These are phyloP conservation scores for Acrocephalus kingi DNA, from an alignment of 2,113 vertebrate genomes.

Conservation along the genomic window DNA sequence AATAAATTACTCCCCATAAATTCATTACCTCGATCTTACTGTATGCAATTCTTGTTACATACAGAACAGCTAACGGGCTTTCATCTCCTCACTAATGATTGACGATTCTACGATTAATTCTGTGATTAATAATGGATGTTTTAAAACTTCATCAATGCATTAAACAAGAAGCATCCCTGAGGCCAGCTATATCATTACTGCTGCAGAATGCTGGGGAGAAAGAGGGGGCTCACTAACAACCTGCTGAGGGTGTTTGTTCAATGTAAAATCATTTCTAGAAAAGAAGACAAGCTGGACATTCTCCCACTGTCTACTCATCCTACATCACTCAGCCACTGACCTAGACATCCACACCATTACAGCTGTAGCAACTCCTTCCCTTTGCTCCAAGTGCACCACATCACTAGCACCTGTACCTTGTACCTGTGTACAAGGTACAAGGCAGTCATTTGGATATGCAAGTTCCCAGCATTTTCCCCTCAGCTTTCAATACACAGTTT, in stretches of 20 bases:
- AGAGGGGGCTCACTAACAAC: background rate
- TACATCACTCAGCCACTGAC: background rate
- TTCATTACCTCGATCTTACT: background rate
- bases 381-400: fast-evolving
- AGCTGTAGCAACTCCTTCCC: background rate
- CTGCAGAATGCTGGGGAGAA: background rate
- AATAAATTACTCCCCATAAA: background rate
- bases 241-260: background rate
- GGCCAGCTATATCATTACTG: background rate
- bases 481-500: background rate
- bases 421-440: background rate
- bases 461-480: background rate
- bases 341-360: background rate
- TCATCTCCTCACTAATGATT: background rate
- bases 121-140: background rate
- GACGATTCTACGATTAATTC: background rate
- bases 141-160: background rate
- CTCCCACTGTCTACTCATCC: background rate
- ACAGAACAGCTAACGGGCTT: background rate
- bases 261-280: background rate
- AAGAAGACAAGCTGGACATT: background rate
- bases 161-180: background rate
- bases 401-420: background rate
- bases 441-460: background rate
- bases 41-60: background rate